Evolutionary conservation across 2,888 invertebrate genomes (phyloP), one percentile per base, ranked within the genome.

Genomic region (Eledona agricola): DNA sequence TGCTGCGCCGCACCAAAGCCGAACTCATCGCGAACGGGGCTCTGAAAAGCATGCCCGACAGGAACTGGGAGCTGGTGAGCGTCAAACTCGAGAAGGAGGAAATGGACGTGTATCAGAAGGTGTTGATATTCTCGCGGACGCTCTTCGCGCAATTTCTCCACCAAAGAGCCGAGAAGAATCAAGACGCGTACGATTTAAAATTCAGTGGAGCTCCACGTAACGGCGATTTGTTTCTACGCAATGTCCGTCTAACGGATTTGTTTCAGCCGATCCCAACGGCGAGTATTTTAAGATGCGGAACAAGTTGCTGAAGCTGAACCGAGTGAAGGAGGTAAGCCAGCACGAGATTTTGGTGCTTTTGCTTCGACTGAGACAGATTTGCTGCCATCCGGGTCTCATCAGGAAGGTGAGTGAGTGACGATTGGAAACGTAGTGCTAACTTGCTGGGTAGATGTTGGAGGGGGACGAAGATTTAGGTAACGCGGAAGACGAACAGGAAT

Each of bases 1-100:
- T 98, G 80, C 78, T 98, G 53, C 82, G 97, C 0, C 81, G 98
- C 26, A 96, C 96, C 0, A 98, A 98, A 75, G 79, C 76, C 4
- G 90, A 95, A 72, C 79, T 91, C 4, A 85, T 87, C 63, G 76
- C 78, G 31, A 76, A 78, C 4, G 90, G 90, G 0, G 77, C 78
- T 40, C 76, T 91, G 3, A 72, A 77, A 6, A 78, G 77, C 47
- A 77, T 93, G 50, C 90, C 92, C 0, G 72, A 80, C 2, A 83
- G 88, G 43, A 74, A 67, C 0, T 71, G 82, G 22, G 80, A 85
- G 52, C 68, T 82, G 6, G 73, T 83, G 1, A 72, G 82, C 53
- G 84, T 95, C 0, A 73, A 78, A 0, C 79, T 96, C 23, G 82
- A 84, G 40, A 79, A 80, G 29, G 84, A 86, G 1, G 91, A 91